Evolutionary conservation across 2,113 vertebrate genomes (phyloP), one percentile per base, ranked within the genome.

Genomic region (Platysternon megacephalum): DNA sequence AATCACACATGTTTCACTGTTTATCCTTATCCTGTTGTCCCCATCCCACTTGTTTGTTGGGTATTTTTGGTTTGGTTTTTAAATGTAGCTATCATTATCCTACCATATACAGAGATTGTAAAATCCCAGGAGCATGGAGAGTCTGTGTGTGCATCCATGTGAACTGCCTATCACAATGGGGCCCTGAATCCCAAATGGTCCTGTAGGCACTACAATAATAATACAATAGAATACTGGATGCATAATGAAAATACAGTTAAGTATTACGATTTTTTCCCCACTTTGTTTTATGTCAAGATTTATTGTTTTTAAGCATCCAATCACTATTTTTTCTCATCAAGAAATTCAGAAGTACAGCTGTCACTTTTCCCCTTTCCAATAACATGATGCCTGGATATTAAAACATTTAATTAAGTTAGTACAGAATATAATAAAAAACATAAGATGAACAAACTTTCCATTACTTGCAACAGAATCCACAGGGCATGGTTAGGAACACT

Each of bases 111-210:
- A 68, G 32, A 21, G 35, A n/a, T 3, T 68, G 16, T 68, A n/a
- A 68, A n/a, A 68, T 68, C 8, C 17, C 35, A 68, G 61, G 32
- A 68, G 35, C 61, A n/a, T 11, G 13, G 61, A 19, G 35, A 21
- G 4, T 17, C 8, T 17, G 3, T 14, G 32, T 3, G 14, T 26
- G 14, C 3, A 1, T 32, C 12, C 32, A 6, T 14, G 58, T 8
- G 29, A 17, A 35, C 2, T n/a, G 8, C 8, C 61, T 68, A 68
- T 68, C 32, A 68, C 8, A 68, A n/a, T 68, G 61, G 61, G 32
- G 61, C 32, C 32, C 61, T 65, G 61, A n/a, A 68, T 68, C 35
- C 61, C 32, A 65, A 65, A 65, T 32, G 14, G 32, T 65, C 32
- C 61, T 16, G 13, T 29, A 61, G 5, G 12, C 11, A 61, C 6